Evolutionary conservation across 1,140 invertebrate species (phyloP).

Genomic region (Heliothis virescens): DNA sequence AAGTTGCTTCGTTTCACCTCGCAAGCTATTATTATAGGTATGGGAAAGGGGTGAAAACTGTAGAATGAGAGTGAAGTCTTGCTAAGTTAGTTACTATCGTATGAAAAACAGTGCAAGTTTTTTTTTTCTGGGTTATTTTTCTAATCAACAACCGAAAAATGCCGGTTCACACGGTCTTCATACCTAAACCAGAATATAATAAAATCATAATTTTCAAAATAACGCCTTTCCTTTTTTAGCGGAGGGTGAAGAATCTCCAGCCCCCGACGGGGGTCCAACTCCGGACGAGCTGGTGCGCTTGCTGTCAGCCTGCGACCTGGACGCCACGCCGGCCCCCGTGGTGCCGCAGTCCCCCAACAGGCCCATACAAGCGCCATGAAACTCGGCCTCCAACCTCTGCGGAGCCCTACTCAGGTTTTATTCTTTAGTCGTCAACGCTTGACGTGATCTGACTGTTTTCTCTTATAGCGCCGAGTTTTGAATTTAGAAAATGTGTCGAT

Average conservation of each 20-base stretch:
- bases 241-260: slow-evolving; percentile 82
- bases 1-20: too few species aligned
- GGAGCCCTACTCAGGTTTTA: slow-evolving; percentile 52
- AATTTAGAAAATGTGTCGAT: not conserved
- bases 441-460: slow-evolving; percentile 27
- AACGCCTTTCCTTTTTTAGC: slow-evolving; percentile 50
- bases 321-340: slow-evolving; percentile 70
- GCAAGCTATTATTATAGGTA: too few species aligned
- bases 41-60: too few species aligned
- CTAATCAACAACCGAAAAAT: too few species aligned
- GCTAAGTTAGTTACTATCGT: too few species aligned
- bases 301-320: slow-evolving; percentile 96
- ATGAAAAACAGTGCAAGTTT: too few species aligned
- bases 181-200: too few species aligned
- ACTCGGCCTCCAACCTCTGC: slow-evolving; percentile 45
- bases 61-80: too few species aligned
- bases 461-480: not conserved
- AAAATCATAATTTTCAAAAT: too few species aligned
- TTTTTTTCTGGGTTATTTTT: too few species aligned
- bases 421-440: slow-evolving; percentile 48
- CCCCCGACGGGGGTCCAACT: slow-evolving; percentile 92
- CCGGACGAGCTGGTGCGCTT: slow-evolving; percentile 95
- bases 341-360: slow-evolving; percentile 66
- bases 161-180: too few species aligned
- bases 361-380: slow-evolving; percentile 71